Conservation (phyloP, 1,140 invertebrate genomes). For the Diachasmimorpha longicaudata region DNA sequence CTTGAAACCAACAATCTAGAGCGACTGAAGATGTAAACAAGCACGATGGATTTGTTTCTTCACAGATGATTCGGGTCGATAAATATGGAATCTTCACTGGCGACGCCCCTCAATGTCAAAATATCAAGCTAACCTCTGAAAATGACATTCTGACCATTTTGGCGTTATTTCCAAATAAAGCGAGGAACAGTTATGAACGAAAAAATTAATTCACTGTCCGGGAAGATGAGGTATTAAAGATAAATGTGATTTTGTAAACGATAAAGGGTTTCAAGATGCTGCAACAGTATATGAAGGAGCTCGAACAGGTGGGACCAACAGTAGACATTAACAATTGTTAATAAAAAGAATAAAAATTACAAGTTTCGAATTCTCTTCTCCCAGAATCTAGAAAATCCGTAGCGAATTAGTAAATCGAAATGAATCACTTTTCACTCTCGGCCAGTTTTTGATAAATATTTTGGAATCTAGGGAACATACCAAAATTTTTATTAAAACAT, state of each 20-base stretch:
- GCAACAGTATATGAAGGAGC: constrained; percentile 83
- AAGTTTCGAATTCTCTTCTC: background rate
- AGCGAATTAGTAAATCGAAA: too few species aligned
- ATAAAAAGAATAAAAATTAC: background rate
- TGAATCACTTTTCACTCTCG: too few species aligned
- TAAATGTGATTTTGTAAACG: background rate
- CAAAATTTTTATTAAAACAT: too few species aligned
- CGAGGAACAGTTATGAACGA: background rate
- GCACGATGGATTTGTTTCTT: too few species aligned
- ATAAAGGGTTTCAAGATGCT: constrained; percentile 70
- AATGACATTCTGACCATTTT: background rate
- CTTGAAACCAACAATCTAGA: too few species aligned
- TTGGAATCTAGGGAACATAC: too few species aligned
- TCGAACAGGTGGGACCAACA: constrained; percentile 70
- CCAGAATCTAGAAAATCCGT: background rate
- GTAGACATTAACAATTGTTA: background rate
- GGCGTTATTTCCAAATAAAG: background rate
- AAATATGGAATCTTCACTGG: background rate
- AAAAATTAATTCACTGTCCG: background rate
- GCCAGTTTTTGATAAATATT: too few species aligned
- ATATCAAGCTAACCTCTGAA: background rate
- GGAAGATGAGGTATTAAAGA: background rate
- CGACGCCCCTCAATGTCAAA: background rate
- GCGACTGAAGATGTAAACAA: too few species aligned
- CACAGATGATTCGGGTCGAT: background rate